Percentiles rank a stretch among this genome's conserved stretches.
phyloP scores from a whole-genome alignment of 1,140 invertebrate genomes.

The Mya arenaria region DNA sequence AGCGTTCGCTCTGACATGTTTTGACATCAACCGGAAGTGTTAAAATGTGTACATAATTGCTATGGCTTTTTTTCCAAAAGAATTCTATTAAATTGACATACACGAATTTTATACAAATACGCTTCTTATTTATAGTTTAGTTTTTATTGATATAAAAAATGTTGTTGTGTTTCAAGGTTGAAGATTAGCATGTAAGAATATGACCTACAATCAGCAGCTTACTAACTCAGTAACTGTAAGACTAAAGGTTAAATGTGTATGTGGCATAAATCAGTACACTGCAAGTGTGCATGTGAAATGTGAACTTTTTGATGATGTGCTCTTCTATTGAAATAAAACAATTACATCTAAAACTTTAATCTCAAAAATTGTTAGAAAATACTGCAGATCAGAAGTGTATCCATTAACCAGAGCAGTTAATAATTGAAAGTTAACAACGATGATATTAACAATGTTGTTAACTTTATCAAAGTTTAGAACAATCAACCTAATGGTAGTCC shows the following conservation, averaged over 20 bases:
- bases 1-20: conserved; percentile 45
- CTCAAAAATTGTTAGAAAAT: no score
- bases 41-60: conserved; percentile 52
- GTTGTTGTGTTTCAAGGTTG: not conserved
- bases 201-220: not conserved
- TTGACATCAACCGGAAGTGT: conserved; percentile 48
- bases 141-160: not conserved
- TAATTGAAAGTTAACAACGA: no score
- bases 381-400: no score
- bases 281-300: no score
- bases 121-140: not conserved
- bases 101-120: not conserved
- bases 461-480: no score
- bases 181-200: not conserved
- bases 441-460: no score
- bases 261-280: not conserved
- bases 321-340: no score
- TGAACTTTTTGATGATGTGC: no score
- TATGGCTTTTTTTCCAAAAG: conserved; percentile 18
- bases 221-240: not conserved
- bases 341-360: no score
- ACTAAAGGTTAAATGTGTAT: not conserved
- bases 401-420: no score
- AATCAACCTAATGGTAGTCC: no score
- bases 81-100: not conserved